Evolutionary conservation across 2,113 vertebrate genomes (phyloP), one percentile per base, ranked within the genome.

Genomic region (Scophthalmus maximus): DNA sequence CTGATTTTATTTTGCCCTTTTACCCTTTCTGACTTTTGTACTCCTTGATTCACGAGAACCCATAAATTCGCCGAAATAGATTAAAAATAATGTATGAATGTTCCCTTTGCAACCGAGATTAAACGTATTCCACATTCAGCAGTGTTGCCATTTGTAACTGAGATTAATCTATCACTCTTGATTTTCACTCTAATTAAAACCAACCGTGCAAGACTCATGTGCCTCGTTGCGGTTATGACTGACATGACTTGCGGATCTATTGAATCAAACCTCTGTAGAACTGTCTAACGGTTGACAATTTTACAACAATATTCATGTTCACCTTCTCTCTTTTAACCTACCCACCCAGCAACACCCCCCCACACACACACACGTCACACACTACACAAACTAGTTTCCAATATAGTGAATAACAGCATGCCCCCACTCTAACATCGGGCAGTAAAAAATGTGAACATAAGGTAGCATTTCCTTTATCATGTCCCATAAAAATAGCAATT

Each of bases 401-500:
- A 51, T 63, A 68, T 55, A 73, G 88, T 78, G 46, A 85, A 79
- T 78, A 91, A 90, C 72, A 81, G 88, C 89, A 61, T 77, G 90
- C 94, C 88, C n/a, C 88, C 86, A 82, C 81, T 82, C 93, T 64
- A 84, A 84, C 93, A 92, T 76, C 85, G 91, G 94, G 94, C 94
- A 94, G 95, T 94, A 95, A 95, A 95, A 95, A 94, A 95, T 94
- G 93, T 91, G 95, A 96, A 96, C 95, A 94, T 94, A 96, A 95
- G 95, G 95, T 92, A 94, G 94, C 95, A 94, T 95, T 96, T 96
- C 94, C 95, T 97, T 97, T 96, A 97, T 96, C 95, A 94, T 95
- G 95, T 94, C 95, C 95, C 95, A 95, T 96, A 96, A 96, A 97
- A 97, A 97, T 94, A 97, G 95, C 95, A 95, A 96, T 95, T 96